phyloP scores from a whole-genome alignment of 2,888 invertebrate genomes.

The Oscheius sp. region DNA sequence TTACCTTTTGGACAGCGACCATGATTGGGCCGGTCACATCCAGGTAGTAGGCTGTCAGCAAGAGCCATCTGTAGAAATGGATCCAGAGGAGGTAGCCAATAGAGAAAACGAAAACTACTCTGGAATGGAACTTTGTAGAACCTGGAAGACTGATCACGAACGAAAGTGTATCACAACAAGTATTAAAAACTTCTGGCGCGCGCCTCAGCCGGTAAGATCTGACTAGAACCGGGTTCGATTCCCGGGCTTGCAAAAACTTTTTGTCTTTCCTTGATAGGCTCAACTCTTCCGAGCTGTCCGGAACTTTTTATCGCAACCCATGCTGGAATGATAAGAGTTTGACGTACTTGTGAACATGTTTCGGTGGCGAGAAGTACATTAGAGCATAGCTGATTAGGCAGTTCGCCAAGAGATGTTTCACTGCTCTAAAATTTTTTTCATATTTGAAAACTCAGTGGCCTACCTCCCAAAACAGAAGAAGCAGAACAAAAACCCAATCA shows the following conservation, averaged over 20 bases:
- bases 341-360: slow-evolving; percentile 65
- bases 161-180: too few species aligned
- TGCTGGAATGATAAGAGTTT: slow-evolving; percentile 53
- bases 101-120: slow-evolving; percentile 85
- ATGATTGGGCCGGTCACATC: slow-evolving; percentile 84
- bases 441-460: neutral
- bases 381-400: slow-evolving; percentile 63
- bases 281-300: too few species aligned
- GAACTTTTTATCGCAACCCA: slow-evolving; percentile 47
- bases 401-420: slow-evolving; percentile 67
- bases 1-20: slow-evolving; percentile 74
- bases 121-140: slow-evolving; percentile 71
- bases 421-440: slow-evolving; percentile 53
- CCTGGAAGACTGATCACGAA: too few species aligned
- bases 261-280: too few species aligned
- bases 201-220: too few species aligned
- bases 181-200: too few species aligned
- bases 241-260: too few species aligned
- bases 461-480: slow-evolving; percentile 71
- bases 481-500: slow-evolving; percentile 64
- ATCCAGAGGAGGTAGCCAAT: slow-evolving; percentile 89
- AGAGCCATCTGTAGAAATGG: slow-evolving; percentile 86
- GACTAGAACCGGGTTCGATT: too few species aligned
- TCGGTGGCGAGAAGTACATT: slow-evolving; percentile 64
- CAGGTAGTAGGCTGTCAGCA: slow-evolving; percentile 86